A percentile compares a stretch with the other conserved stretches of the same genome.
Evolutionary conservation across 1,140 invertebrate species (phyloP).

Genomic region (Drosophila bocki): DNA sequence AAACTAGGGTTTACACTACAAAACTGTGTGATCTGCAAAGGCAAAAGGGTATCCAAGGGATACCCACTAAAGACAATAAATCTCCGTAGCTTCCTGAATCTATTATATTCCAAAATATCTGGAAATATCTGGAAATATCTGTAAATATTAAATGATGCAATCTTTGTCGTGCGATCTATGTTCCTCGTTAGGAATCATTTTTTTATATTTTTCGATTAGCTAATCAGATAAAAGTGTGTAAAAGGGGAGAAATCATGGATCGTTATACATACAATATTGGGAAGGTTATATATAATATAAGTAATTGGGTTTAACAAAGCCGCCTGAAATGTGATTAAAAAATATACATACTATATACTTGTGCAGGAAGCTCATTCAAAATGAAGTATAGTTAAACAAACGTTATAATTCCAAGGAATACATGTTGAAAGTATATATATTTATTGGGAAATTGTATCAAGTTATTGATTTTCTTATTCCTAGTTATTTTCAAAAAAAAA

Average conservation of each 20-base stretch:
- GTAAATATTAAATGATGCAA: constrained; percentile 28
- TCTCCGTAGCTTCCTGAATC: not conserved
- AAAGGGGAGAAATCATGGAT: not conserved
- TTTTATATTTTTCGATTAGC: constrained; percentile 23
- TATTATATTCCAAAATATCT: no score
- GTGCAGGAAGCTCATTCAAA: not conserved
- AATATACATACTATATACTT: not conserved
- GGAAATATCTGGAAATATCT: not conserved
- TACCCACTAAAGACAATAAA: no score
- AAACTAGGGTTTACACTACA: not conserved
- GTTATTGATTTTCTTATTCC: not conserved
- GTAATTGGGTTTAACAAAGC: no score
- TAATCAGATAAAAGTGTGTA: not conserved
- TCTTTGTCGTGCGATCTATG: constrained; percentile 13
- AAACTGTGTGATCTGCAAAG: not conserved
- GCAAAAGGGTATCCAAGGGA: not conserved
- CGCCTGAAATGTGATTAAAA: not conserved
- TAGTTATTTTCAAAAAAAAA: not conserved
- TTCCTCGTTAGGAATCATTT: constrained; percentile 6
- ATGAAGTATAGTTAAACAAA: not conserved
- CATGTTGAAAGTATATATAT: not conserved
- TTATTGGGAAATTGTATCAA: not conserved
- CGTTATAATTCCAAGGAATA: not conserved
- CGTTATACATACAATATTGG: not conserved
- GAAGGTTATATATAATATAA: not conserved